Percentiles rank a stretch among this genome's conserved stretches.
Evolutionary conservation across 2,113 vertebrate genomes (phyloP).

Genomic region (Sisor rabdophorus): DNA sequence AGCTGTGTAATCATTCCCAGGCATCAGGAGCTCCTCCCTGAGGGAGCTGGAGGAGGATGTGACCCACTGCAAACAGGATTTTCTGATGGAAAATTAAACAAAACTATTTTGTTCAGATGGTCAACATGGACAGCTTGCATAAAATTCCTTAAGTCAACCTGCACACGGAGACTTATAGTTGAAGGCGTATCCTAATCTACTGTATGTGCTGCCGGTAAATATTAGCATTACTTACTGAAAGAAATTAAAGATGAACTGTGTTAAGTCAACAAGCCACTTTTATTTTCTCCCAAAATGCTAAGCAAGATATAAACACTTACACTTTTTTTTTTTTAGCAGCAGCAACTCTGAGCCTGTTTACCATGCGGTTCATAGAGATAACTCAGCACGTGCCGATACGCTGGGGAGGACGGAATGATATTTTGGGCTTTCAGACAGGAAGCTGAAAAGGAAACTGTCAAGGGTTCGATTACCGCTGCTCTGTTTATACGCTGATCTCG

Average conservation of each 20-base stretch:
- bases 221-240: neutral
- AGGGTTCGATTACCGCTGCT: slow-evolving; percentile 43
- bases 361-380: slow-evolving; percentile 4
- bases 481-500: slow-evolving; percentile 21
- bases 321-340: neutral
- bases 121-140: neutral
- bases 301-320: neutral
- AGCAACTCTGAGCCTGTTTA: neutral
- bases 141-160: neutral
- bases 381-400: slow-evolving; percentile 2
- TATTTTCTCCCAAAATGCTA: neutral
- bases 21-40: slow-evolving; percentile 34
- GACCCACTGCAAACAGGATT: slow-evolving; percentile 52
- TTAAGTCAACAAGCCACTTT: neutral
- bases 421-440: slow-evolving; percentile 33
- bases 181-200: neutral
- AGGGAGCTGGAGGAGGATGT: slow-evolving; percentile 46
- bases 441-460: slow-evolving; percentile 41
- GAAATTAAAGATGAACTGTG: neutral
- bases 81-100: slow-evolving; percentile 52
- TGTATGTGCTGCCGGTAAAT: neutral
- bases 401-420: slow-evolving; percentile 11
- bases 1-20: slow-evolving; percentile 15
- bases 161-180: neutral
- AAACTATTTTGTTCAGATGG: slow-evolving; percentile 30